Conservation (phyloP, 2,888 invertebrate genomes). For the Erebia palarica region DNA sequence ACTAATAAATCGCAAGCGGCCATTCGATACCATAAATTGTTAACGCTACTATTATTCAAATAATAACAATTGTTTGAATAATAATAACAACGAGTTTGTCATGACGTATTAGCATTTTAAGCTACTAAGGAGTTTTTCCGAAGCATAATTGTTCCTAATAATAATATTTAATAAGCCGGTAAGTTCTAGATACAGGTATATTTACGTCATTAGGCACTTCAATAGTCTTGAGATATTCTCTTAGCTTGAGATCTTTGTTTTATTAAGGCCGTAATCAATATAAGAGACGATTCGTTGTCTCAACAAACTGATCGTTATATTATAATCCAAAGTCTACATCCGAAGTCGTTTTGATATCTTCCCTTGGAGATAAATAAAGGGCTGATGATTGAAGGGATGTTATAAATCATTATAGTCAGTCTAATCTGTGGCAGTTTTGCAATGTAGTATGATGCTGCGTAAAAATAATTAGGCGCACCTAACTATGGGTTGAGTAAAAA, state of each 20-base stretch:
- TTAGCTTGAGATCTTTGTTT: background rate
- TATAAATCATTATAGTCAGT: no score
- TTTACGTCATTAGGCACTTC: background rate
- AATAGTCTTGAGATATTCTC: background rate
- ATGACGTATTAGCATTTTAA: background rate
- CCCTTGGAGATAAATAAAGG: no score
- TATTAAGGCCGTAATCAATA: background rate
- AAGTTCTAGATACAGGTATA: background rate
- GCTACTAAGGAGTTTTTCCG: constrained; percentile 12
- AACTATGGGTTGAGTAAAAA: no score
- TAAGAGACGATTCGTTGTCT: background rate
- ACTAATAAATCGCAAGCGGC: background rate
- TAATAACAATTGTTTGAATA: background rate
- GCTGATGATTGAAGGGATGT: no score
- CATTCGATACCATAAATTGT: background rate
- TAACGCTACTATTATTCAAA: background rate
- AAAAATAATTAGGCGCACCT: no score
- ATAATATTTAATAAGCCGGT: constrained; percentile 7
- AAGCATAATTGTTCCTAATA: constrained; percentile 15
- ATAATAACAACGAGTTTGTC: background rate
- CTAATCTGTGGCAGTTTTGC: no score
- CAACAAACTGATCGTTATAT: no score
- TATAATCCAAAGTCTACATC: no score
- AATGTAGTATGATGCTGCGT: no score
- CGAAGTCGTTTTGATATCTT: no score